Base-by-base conservation (phyloP, 2,113 vertebrate genomes). In the Bujurquina vittata region DNA sequence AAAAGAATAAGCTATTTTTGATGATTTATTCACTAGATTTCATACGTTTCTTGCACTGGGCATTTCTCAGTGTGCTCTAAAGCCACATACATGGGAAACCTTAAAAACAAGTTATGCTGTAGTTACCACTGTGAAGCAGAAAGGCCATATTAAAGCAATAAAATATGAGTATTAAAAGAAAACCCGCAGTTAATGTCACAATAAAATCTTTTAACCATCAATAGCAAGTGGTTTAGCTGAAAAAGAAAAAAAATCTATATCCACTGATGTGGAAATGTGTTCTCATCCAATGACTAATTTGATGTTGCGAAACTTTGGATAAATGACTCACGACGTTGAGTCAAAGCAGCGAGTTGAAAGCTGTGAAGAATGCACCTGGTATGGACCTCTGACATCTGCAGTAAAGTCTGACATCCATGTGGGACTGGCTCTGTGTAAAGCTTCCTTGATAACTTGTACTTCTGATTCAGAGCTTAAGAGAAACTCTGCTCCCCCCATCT, bases 281-380 rank as follows among this genome's bases (percentile, higher is more conserved):
- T 79, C 69, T 83, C 83, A 61, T 72, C 56, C 9, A 10, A 52
- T 9, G 87, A 89, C 46, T 73, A 29, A 82, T 57, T 35, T 46
- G 15, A 88, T 81, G 73, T 73, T 61, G 7, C 79, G 60, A 77
- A 84, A 85, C 49, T 35, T 63, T 61, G 59, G 67, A 84, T 58
- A 75, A 82, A 80, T 87, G 56, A 76, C 22, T 87, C 76, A 79
- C 77, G 46, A 83, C 69, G 23, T 31, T n/a, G 85, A 86, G 74
- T 80, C 61, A 54, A 80, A 87, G 83, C 75, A 84, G 37, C 4
- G 3, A 72, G 72, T 79, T 40, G 65, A 61, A 89, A 78, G 75
- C 76, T 69, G 80, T 87, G 78, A 86, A 81, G 88, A 88, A 81
- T 87, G 77, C 72, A 84, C 74, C 67, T 83, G 85, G 65, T 83